phyloP scores from a whole-genome alignment of 2,113 vertebrate genomes.

The Barnardius zonarius region DNA sequence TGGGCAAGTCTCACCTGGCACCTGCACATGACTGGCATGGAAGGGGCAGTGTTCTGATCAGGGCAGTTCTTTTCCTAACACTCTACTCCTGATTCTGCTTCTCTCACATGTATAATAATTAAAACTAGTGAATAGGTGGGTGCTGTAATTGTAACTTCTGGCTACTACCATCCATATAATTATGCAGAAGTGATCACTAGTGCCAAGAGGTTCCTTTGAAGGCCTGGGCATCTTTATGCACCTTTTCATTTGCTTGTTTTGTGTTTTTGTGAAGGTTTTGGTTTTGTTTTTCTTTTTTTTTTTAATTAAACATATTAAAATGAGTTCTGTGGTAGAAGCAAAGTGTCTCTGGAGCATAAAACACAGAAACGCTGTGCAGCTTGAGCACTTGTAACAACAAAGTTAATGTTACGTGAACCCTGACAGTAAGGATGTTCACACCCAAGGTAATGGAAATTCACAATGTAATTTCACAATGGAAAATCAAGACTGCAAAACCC shows the following conservation, averaged over 20 bases:
- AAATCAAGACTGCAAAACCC: neutral
- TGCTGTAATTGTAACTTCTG: neutral
- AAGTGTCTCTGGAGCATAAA: neutral
- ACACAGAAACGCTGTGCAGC: neutral
- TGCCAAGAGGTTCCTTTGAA: neutral
- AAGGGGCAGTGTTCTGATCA: neutral
- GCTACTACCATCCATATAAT: neutral
- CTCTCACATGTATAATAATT: neutral
- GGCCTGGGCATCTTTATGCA: neutral
- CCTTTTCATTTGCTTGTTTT: neutral
- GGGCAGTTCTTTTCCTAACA: neutral
- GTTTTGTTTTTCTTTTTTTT: neutral
- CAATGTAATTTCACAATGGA: neutral
- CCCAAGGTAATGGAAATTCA: too few relatives aligned
- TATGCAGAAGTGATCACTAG: neutral
- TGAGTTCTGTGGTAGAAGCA: neutral
- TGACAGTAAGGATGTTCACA: neutral
- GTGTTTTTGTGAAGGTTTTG: neutral
- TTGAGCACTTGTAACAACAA: neutral
- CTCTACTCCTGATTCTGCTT: neutral
- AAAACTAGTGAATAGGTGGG: neutral
- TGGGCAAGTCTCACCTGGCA: neutral
- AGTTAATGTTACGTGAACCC: neutral
- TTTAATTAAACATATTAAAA: neutral
- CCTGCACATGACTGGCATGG: neutral